Percentiles rank a stretch among this genome's conserved stretches.
Evolutionary conservation across 2,113 vertebrate species (phyloP).

Genomic region (Indri indri): DNA sequence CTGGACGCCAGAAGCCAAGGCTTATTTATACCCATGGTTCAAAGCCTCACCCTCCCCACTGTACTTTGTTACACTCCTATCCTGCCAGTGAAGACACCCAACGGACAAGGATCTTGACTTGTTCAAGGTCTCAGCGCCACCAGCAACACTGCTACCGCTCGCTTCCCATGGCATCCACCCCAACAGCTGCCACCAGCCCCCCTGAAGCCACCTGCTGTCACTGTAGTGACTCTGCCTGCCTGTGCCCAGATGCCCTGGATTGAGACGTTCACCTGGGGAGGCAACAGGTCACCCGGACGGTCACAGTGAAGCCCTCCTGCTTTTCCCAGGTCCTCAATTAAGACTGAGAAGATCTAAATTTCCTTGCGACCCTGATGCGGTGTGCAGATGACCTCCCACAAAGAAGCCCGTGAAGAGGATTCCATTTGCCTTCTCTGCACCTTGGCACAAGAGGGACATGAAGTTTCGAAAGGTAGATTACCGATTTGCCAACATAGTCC

Average conservation of each 20-base stretch:
- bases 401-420: neutral
- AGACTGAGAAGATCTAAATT: neutral
- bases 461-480: neutral
- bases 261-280: neutral
- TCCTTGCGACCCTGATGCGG: neutral
- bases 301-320: neutral
- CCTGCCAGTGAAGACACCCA: neutral
- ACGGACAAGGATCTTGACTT: neutral
- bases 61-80: neutral
- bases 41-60: neutral
- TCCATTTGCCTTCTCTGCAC: neutral
- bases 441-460: neutral
- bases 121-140: neutral
- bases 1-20: neutral
- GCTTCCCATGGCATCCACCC: neutral
- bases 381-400: neutral
- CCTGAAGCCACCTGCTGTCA: neutral
- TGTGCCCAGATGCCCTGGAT: accelerated
- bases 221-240: neutral
- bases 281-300: neutral
- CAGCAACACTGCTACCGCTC: neutral
- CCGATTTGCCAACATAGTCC: neutral
- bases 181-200: neutral
- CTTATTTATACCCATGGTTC: neutral
- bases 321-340: neutral